Conservation (phyloP, 2,113 vertebrate genomes). For the Cottus gobio region DNA sequence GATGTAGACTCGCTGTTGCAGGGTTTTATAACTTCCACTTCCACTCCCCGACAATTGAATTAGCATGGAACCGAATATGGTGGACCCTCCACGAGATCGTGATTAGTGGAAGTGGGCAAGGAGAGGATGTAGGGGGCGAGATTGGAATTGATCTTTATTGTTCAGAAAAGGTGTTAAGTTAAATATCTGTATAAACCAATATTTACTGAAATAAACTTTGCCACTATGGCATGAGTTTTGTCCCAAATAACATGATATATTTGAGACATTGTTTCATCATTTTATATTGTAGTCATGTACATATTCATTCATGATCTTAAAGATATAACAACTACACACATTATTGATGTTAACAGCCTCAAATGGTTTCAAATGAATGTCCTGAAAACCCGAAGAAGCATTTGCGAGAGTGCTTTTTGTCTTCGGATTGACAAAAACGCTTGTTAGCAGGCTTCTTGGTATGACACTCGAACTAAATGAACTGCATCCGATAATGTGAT, state of each 20-base stretch:
- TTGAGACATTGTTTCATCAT: background rate
- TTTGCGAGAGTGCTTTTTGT: slow-evolving; percentile 25
- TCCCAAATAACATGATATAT: too few species aligned
- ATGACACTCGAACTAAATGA: slow-evolving; percentile 42
- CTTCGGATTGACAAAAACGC: slow-evolving; percentile 27
- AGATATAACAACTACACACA: background rate
- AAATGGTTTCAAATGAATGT: background rate
- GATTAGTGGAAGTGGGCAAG: background rate
- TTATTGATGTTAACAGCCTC: background rate
- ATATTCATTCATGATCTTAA: background rate
- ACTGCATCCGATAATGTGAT: slow-evolving; percentile 50
- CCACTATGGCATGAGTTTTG: background rate
- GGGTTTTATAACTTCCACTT: background rate
- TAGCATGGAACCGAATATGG: background rate
- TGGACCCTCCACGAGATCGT: background rate
- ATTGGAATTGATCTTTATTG: background rate
- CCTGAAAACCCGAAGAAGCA: slow-evolving; percentile 1
- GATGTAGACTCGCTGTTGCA: background rate
- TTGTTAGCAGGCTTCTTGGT: slow-evolving; percentile 27
- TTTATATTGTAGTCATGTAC: background rate
- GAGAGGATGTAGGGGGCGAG: background rate
- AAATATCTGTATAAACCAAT: slow-evolving; percentile 8
- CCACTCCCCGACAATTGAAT: background rate
- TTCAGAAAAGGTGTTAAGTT: slow-evolving; percentile 10
- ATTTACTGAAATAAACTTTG: background rate